Percentiles rank a stretch among this genome's conserved stretches.
Conservation (phyloP, 2,113 vertebrate species). For the Indicator maculatus region DNA sequence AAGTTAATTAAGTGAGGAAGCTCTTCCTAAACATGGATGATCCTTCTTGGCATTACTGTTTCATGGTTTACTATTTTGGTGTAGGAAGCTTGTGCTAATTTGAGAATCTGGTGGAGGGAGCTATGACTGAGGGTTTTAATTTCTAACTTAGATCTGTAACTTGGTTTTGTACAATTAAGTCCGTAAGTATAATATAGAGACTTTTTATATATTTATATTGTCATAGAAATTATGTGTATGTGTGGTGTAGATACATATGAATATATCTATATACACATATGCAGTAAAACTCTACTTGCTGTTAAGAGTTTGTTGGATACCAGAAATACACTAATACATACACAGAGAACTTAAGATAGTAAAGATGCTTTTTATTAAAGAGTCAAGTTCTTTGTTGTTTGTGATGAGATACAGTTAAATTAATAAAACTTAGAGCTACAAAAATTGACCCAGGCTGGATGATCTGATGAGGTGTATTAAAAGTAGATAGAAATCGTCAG, state of each 20-base stretch:
- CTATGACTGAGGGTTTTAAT: not conserved
- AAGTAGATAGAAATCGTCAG: not conserved
- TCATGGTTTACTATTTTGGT: not conserved
- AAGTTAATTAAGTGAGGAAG: not conserved
- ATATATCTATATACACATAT: rapidly evolving
- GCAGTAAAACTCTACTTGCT: not conserved
- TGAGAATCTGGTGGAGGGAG: not conserved
- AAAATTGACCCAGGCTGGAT: not conserved
- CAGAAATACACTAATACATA: not conserved
- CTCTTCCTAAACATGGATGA: not conserved
- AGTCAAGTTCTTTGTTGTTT: not conserved
- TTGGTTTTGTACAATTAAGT: not conserved
- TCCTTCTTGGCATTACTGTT: not conserved
- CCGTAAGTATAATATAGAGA: not conserved
- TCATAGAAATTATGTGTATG: not conserved
- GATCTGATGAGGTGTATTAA: not conserved
- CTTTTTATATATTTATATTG: not conserved
- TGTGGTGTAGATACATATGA: not conserved
- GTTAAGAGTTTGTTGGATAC: not conserved
- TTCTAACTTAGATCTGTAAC: not conserved
- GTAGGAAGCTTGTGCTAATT: not conserved
- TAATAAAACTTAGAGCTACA: not conserved
- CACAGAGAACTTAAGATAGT: not conserved
- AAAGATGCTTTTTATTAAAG: not conserved
- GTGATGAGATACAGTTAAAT: not conserved